Percentiles rank a stretch among this genome's conserved stretches.
Evolutionary conservation across 2,797 vertebrate genomes (phyloP).

Genomic region (Syngnathus acus): DNA sequence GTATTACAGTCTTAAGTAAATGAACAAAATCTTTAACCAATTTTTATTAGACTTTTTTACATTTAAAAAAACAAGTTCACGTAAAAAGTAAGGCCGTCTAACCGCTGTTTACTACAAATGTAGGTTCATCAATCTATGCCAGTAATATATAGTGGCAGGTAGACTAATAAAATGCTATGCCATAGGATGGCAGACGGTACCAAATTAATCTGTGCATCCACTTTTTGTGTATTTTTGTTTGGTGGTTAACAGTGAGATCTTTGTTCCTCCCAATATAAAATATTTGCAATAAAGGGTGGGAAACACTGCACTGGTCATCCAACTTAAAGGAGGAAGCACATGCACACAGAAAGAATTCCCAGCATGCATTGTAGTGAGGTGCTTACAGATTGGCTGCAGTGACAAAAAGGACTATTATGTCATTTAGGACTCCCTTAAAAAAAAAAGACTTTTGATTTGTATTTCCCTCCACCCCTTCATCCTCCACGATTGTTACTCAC

Average conservation of each 20-base stretch:
- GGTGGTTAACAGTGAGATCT: background rate
- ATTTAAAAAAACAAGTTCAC: background rate
- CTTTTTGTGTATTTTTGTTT: background rate
- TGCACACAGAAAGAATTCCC: background rate
- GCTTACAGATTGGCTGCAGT: constrained; percentile 56
- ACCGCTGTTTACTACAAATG: background rate
- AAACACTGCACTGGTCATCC: background rate
- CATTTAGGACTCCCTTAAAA: constrained; percentile 31
- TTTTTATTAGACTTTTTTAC: background rate
- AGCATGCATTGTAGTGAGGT: constrained; percentile 4
- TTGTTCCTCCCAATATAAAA: background rate
- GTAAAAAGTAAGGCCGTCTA: background rate
- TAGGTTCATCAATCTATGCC: background rate
- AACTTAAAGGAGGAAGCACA: background rate
- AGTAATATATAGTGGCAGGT: background rate
- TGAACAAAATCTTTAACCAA: background rate
- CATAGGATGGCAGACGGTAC: background rate
- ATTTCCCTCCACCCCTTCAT: constrained; percentile 26
- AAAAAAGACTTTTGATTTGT: constrained; percentile 33
- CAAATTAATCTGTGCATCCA: background rate
- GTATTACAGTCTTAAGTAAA: no score
- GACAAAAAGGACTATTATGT: constrained; percentile 39
- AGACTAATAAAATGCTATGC: background rate
- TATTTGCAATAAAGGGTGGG: background rate
- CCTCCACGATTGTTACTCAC: constrained; percentile 77